Conservation (phyloP, 2,797 vertebrate species). For the Coreius guichenoti region DNA sequence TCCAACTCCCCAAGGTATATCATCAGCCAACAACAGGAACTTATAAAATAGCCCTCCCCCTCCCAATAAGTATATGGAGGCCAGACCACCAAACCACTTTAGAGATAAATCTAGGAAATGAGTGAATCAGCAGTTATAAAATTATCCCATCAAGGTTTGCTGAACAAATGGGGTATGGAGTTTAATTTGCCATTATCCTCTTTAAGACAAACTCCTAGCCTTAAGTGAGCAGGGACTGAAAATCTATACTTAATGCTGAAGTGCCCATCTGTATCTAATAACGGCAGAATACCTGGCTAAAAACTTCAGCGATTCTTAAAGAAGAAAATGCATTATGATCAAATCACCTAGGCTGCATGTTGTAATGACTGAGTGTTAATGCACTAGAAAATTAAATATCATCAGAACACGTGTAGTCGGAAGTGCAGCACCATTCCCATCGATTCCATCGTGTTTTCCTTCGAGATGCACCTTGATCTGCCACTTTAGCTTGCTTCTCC, state of each 20-base stretch:
- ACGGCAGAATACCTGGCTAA: constrained; percentile 84
- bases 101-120: constrained; percentile 83
- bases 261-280: constrained; percentile 90
- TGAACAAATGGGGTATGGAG: constrained; percentile 87
- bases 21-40: constrained; percentile 63
- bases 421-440: constrained; percentile 82
- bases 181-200: constrained; percentile 89
- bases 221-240: constrained; percentile 85
- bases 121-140: constrained; percentile 89
- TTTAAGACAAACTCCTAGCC: constrained; percentile 89
- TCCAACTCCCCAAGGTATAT: constrained; percentile 53
- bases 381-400: constrained; percentile 88
- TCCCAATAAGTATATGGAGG: constrained; percentile 67
- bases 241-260: constrained; percentile 89
- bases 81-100: constrained; percentile 83
- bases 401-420: constrained; percentile 85
- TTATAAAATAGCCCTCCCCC: constrained; percentile 68
- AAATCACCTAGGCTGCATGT: constrained; percentile 82
- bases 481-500: constrained; percentile 77
- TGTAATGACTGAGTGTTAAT: constrained; percentile 89
- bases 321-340: constrained; percentile 87
- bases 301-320: constrained; percentile 87
- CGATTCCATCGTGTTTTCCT: constrained; percentile 86
- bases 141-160: constrained; percentile 87
- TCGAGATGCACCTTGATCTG: constrained; percentile 85